Percentiles rank a stretch among this genome's conserved stretches.
Conservation (phyloP, 2,797 vertebrate genomes). For the Astyanax mexicanus region DNA sequence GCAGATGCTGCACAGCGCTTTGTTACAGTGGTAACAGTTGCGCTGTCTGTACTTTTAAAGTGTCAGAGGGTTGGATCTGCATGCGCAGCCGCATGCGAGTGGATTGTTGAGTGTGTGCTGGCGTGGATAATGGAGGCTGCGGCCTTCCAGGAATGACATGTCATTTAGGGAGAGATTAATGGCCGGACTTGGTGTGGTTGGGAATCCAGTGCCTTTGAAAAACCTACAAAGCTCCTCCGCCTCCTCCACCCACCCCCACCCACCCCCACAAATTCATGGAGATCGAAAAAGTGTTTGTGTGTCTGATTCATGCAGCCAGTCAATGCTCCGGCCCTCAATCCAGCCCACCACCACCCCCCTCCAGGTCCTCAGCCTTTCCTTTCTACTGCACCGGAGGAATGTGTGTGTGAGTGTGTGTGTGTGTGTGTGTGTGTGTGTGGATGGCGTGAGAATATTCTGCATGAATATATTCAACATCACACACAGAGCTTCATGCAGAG, state of each 20-base stretch:
- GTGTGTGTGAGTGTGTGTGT: conserved; percentile 14
- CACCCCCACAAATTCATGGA: conserved; percentile 44
- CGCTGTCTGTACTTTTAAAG: not conserved
- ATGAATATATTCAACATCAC: conserved; percentile 45
- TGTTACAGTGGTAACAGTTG: not conserved
- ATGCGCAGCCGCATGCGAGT: conserved; percentile 15
- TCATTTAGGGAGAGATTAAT: conserved; percentile 56
- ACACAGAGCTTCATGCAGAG: conserved; percentile 16
- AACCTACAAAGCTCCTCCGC: conserved; percentile 48
- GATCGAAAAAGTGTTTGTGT: conserved; percentile 41
- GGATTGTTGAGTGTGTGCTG: conserved; percentile 33
- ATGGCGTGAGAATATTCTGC: conserved; percentile 14
- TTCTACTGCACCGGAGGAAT: not conserved
- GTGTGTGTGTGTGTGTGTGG: conserved; percentile 7
- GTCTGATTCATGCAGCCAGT: conserved; percentile 53
- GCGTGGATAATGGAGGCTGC: conserved; percentile 36
- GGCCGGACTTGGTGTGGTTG: conserved; percentile 42
- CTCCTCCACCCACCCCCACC: too few species aligned
- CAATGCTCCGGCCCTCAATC: conserved; percentile 27
- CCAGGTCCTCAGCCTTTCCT: not conserved
- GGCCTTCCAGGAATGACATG: conserved; percentile 50
- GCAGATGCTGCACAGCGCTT: not conserved
- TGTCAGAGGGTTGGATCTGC: conserved; percentile 9
- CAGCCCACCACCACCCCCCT: not conserved
- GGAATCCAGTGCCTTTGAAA: conserved; percentile 52